Percentiles rank a stretch among this genome's conserved stretches.
Conservation (phyloP, 2,113 vertebrate species). For the Podiceps cristatus region DNA sequence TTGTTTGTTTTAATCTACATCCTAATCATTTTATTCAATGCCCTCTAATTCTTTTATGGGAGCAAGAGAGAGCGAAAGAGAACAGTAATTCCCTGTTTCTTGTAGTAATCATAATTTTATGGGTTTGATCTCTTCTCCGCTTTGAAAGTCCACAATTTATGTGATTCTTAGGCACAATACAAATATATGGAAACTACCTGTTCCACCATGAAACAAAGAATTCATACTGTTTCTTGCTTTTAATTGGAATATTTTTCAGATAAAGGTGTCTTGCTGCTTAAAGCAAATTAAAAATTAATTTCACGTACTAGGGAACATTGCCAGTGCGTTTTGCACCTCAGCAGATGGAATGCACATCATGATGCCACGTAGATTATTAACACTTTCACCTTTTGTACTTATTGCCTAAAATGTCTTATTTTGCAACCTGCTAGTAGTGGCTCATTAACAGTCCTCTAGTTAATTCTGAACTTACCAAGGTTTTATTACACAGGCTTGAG, state of each 20-base stretch:
- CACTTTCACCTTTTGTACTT: not conserved
- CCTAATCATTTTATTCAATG: not conserved
- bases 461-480: not conserved
- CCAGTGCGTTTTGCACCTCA: conserved; percentile 5
- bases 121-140: not conserved
- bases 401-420: not conserved
- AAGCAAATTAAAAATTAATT: conserved; percentile 45
- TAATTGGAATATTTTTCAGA: not conserved
- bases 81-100: not conserved
- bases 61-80: not conserved
- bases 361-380: not conserved
- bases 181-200: not conserved
- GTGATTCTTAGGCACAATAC: not conserved
- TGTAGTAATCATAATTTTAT: not conserved
- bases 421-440: not conserved
- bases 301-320: not conserved
- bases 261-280: not conserved
- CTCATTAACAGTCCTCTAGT: conserved; percentile 13
- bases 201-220: not conserved
- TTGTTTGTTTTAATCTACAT: not conserved
- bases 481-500: not conserved
- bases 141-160: not conserved
- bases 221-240: not conserved
- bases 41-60: not conserved
- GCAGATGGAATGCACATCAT: not conserved